Evolutionary conservation across 1,140 invertebrate species (phyloP), one percentile per base, ranked within the genome.

Genomic region (Sarcophaga peregrina): DNA sequence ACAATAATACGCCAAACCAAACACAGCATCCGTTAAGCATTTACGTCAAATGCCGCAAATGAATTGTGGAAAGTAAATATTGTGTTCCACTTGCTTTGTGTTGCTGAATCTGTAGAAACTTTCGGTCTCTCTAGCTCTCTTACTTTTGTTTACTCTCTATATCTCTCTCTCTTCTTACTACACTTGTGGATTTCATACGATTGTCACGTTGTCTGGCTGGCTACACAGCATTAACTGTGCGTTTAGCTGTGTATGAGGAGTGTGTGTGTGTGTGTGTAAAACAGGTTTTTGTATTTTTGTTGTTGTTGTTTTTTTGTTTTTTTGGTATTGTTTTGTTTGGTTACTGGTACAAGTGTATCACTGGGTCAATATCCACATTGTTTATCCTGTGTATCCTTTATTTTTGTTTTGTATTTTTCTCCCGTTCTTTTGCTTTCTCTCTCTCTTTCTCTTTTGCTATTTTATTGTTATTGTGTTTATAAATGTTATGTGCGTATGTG

Each of bases 281-380:
- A n/a, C n/a, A n/a, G n/a, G n/a, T n/a, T n/a, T n/a, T n/a, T n/a
- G n/a, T n/a, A n/a, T n/a, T n/a, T n/a, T n/a, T n/a, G n/a, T n/a
- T n/a, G n/a, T n/a, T n/a, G n/a, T n/a, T 78, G 46, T 20, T 78
- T 17, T n/a, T 58, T 58, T 76, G 13, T 15, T 37, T 8, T 47
- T 47, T 78, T 78, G 17, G 48, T 78, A 50, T 78, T 78, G 62
- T 20, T 17, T 25, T 20, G 37, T 73, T 52, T 20, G 68, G 45
- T 83, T 84, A 87, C 75, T 78, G 25, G 25, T 37, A 68, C 20
- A 68, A n/a, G 54, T 88, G 84, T 86, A 89, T 89, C 87, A 89
- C 84, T 89, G 84, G 87, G 87, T 89, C 87, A 89, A 85, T 83
- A 85, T 82, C 50, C 72, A 85, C 75, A 80, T 82, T 84, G 85